Base-by-base conservation (phyloP, 2,797 vertebrate genomes). In the Cryptoblepharus egeriae region DNA sequence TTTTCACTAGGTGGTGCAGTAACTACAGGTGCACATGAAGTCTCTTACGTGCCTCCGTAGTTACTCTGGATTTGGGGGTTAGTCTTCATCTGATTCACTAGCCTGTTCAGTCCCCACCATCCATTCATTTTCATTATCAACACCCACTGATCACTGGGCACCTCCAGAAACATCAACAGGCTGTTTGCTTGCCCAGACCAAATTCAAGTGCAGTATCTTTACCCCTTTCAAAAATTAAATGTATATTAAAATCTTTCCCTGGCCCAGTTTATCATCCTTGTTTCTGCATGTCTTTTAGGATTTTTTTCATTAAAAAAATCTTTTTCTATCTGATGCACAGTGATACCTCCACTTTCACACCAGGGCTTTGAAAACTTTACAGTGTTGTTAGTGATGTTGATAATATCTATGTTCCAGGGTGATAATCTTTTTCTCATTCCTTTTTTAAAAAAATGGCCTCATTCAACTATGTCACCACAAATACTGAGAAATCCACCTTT, bases 371-470 rank as follows among this genome's bases (percentile, higher is more conserved):
- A 90, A 93, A 72, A 80, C 85, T 81, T 88, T 79, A 89, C 65
- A 89, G 84, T 55, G 79, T 90, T 94, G 93, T 91, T 84, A 88
- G 89, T 90, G 82, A 80, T 84, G 37, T 79, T 0, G 73, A 86
- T 93, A 93, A 91, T 88, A 77, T 86, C 0, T 91, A 92, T 90
- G 76, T 73, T 49, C 35, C 70, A 72, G 90, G 88, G 90, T 89
- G 92, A 86, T 94, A 93, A 95, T 93, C 81, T 90, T 89, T 90
- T 26, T 81, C 81, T 92, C 91, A 63, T 57, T 91, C 91, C 81
- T 79, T 92, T 94, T 93, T 94, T 92, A 20, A 95, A 93, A 20
- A 95, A 93, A 93, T 89, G 93, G 78, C 32, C 3, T 88, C 82
- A 87, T 93, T 93, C 88, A 92, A 94, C 85, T 85, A 18, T 91